Evolutionary conservation across 2,888 invertebrate genomes (phyloP), one percentile per base, ranked within the genome.

Genomic region (Kuschelorhynchus macadamiae): DNA sequence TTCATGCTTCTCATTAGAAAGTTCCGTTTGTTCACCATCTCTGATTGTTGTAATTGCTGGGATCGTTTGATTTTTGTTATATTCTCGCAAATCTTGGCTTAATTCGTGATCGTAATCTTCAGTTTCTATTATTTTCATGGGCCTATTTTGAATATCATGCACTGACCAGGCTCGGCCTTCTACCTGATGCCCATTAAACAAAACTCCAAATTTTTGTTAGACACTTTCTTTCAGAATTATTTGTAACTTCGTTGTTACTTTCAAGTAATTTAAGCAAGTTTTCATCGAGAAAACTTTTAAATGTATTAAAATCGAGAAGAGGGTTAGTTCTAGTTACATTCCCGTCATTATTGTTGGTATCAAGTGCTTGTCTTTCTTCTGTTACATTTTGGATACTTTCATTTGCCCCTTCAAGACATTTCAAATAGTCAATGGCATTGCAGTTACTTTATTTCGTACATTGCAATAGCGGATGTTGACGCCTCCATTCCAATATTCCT

Each of bases 151-250:
- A n/a, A n/a, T n/a, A n/a, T n/a, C n/a, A n/a, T n/a, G n/a, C n/a
- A n/a, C n/a, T n/a, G n/a, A n/a, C n/a, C n/a, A n/a, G n/a, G n/a
- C n/a, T n/a, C n/a, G n/a, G n/a, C n/a, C n/a, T 42, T 42, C 44
- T 42, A 42, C 44, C 44, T 8, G 44, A 42, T 42, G 44, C 16
- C n/a, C 9, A 16, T 42, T 42, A 42, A 42, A 42, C 5, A 42
- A 42, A 12, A 12, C n/a, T 16, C 44, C 44, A 42, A 8, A 42
- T 12, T 42, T 42, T 12, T 42, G 5, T 42, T 9, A 12, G 16
- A n/a, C 44, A 12, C n/a, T n/a, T n/a, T n/a, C n/a, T n/a, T n/a
- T n/a, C n/a, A n/a, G n/a, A n/a, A n/a, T n/a, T n/a, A n/a, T n/a
- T n/a, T n/a, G n/a, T n/a, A n/a, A n/a, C n/a, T n/a, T 46, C 46